Percentiles rank a stretch among this genome's conserved stretches.
Conservation (phyloP, 2,797 vertebrate genomes). For the Fringilla coelebs region DNA sequence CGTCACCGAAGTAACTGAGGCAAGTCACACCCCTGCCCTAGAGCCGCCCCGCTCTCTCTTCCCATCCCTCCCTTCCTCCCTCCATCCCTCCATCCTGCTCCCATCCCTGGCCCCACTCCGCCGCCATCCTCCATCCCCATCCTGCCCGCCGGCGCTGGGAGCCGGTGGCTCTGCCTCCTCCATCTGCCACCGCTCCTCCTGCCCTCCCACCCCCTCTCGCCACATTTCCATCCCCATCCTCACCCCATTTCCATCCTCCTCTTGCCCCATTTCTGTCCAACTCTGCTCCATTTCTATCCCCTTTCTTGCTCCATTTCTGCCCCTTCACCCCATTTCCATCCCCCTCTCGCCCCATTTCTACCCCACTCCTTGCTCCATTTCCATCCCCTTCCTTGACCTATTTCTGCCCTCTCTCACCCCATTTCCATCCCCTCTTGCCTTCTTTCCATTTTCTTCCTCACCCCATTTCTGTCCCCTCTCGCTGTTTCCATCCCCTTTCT, state of each 20-base stretch:
- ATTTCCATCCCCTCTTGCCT: background rate
- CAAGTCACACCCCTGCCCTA: constrained; percentile 76
- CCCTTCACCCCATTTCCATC: background rate
- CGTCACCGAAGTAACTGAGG: constrained; percentile 78
- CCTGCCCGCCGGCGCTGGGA: background rate
- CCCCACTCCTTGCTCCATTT: background rate
- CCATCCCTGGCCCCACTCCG: background rate
- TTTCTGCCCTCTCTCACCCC: background rate
- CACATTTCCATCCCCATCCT: background rate
- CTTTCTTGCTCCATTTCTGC: rapidly evolving
- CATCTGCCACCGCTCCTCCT: background rate
- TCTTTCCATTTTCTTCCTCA: rapidly evolving
- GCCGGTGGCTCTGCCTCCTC: background rate
- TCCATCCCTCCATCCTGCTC: background rate
- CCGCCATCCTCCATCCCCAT: background rate
- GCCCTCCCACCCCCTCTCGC: background rate
- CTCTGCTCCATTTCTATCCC: background rate
- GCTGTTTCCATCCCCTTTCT: background rate
- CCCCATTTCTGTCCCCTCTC: background rate
- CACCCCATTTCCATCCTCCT: background rate
- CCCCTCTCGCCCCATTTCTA: too few relatives aligned
- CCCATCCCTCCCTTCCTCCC: background rate
- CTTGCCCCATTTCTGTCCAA: background rate
- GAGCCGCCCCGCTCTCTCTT: constrained; percentile 26
- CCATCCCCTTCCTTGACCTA: background rate